phyloP scores from a whole-genome alignment of 2,113 vertebrate genomes.

The Myiopsitta monachus region DNA sequence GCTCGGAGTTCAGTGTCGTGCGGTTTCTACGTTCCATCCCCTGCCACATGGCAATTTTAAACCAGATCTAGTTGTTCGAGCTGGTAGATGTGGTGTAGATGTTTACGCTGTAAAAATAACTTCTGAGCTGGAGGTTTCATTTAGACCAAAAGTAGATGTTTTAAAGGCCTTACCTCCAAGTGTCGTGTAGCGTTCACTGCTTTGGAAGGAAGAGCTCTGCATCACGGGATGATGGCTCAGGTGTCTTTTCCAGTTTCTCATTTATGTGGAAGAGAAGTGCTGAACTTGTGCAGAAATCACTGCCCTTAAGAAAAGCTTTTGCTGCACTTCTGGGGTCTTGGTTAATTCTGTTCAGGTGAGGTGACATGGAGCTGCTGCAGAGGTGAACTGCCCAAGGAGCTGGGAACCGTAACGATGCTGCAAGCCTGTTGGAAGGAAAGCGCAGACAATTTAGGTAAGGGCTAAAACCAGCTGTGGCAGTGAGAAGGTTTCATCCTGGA shows the following conservation, averaged over 20 bases:
- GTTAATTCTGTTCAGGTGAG: background rate
- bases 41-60: conserved; percentile 16
- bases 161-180: background rate
- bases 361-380: background rate
- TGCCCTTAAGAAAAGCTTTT: background rate
- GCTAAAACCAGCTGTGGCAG: accelerated
- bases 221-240: accelerated
- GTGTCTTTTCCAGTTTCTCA: background rate
- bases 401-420: accelerated
- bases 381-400: background rate
- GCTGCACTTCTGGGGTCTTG: background rate
- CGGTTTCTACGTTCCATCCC: background rate
- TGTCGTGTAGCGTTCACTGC: background rate
- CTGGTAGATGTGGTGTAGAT: conserved; percentile 37
- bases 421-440: background rate
- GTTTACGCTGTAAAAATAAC: conserved; percentile 45
- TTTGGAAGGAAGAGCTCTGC: background rate
- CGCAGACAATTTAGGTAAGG: background rate
- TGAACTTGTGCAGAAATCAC: background rate
- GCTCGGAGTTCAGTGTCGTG: background rate
- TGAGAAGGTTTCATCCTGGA: background rate
- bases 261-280: background rate
- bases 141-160: background rate
- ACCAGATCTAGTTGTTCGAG: conserved; percentile 20
- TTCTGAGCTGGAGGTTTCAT: background rate